phyloP scores from a whole-genome alignment of 1,140 invertebrate genomes.

The Megathymus violae region DNA sequence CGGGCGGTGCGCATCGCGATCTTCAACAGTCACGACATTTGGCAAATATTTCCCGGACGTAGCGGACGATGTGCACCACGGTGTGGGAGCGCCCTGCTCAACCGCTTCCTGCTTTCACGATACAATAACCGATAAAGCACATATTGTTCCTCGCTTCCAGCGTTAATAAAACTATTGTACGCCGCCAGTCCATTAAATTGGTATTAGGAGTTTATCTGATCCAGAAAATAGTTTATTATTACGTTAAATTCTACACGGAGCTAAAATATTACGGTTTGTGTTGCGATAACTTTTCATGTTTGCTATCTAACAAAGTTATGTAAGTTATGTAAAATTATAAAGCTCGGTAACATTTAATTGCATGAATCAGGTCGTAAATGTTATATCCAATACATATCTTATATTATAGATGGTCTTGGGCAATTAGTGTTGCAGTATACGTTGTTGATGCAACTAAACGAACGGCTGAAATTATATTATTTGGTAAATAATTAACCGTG shows the following conservation, averaged over 20 bases:
- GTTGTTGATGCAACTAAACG: no score
- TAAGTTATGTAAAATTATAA: no score
- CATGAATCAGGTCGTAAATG: no score
- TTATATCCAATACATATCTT: no score
- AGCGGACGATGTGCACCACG: conserved; percentile 58
- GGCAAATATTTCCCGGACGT: conserved; percentile 79
- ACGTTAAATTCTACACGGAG: background rate
- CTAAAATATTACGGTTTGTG: background rate
- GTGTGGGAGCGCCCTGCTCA: conserved; percentile 79
- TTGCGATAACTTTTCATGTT: background rate
- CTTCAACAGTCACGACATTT: conserved; percentile 80
- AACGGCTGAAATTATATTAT: no score
- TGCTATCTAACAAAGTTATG: background rate
- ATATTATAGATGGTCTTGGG: no score
- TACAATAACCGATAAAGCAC: conserved; percentile 77
- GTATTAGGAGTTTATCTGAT: conserved; percentile 31
- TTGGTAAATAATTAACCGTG: no score
- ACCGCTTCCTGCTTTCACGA: conserved; percentile 80
- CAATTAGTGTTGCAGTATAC: no score
- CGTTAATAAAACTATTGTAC: conserved; percentile 34
- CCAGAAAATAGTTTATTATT: conserved; percentile 27
- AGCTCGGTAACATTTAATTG: no score
- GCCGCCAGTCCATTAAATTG: conserved; percentile 27
- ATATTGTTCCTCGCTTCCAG: conserved; percentile 55
- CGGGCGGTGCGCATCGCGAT: conserved; percentile 79